Evolutionary conservation across 2,113 vertebrate species (phyloP).

Genomic region (Chaetops frenatus): DNA sequence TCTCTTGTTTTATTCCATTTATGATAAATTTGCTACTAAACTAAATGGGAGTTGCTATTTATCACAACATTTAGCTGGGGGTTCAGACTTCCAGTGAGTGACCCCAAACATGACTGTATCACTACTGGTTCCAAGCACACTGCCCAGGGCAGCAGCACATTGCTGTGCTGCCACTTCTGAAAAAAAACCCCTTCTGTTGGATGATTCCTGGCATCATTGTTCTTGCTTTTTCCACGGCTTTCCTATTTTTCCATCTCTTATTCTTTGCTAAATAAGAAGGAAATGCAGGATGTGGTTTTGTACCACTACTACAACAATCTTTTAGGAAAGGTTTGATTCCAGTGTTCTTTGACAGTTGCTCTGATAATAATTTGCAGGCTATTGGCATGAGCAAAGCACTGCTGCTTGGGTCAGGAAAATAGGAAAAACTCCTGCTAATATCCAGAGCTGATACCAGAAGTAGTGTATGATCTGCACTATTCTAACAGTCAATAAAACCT

Average conservation of each 20-base stretch:
- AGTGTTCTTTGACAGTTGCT: neutral
- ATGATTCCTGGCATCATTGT: neutral
- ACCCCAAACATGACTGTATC: neutral
- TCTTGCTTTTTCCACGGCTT: neutral
- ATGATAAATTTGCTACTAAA: neutral
- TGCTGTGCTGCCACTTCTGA: neutral
- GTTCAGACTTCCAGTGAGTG: rapidly evolving
- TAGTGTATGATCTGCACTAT: neutral
- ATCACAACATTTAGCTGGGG: neutral
- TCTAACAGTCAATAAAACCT: neutral
- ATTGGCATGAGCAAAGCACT: neutral
- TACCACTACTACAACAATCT: neutral
- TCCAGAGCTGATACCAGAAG: neutral
- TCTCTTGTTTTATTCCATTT: neutral
- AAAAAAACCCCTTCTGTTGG: neutral
- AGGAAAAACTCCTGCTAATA: neutral
- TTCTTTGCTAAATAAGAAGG: neutral
- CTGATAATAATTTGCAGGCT: neutral
- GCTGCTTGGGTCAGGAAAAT: neutral
- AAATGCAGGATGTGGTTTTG: neutral
- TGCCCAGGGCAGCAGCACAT: neutral
- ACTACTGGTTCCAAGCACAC: neutral
- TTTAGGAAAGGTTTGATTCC: neutral
- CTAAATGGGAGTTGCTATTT: neutral
- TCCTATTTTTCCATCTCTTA: neutral